These are phyloP conservation scores for Pipistrellus pygmaeus DNA, from an alignment of 2,797 vertebrate genomes.

Conservation along the genomic window DNA sequence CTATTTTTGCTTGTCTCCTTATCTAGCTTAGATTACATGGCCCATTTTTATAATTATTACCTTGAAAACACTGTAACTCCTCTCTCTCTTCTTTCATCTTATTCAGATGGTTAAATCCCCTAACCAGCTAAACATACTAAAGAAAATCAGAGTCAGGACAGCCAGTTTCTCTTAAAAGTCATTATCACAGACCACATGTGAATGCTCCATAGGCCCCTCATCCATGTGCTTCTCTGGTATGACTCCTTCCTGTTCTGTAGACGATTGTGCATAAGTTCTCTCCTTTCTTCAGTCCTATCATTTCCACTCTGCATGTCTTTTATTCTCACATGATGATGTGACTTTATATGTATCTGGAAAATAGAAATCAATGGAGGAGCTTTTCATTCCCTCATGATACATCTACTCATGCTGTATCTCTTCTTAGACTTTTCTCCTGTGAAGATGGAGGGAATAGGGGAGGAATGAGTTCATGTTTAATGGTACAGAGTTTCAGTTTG, in stretches of 20 bases:
- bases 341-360: neutral
- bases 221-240: neutral
- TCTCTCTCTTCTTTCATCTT: neutral
- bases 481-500: neutral
- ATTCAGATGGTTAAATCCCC: neutral
- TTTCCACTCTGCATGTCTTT: neutral
- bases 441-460: neutral
- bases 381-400: neutral
- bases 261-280: neutral
- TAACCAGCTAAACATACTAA: neutral
- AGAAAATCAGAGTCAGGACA: neutral
- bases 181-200: neutral
- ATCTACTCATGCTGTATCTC: neutral
- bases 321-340: neutral
- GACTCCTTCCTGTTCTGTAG: neutral
- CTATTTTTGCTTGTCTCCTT: neutral
- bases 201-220: too few relatives aligned
- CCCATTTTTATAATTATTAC: neutral
- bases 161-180: neutral
- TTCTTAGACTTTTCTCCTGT: neutral
- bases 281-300: neutral
- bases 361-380: neutral
- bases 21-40: neutral
- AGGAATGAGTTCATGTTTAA: neutral
- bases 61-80: neutral